phyloP scores from a whole-genome alignment of 2,888 invertebrate species.

The Coenonympha arcania region DNA sequence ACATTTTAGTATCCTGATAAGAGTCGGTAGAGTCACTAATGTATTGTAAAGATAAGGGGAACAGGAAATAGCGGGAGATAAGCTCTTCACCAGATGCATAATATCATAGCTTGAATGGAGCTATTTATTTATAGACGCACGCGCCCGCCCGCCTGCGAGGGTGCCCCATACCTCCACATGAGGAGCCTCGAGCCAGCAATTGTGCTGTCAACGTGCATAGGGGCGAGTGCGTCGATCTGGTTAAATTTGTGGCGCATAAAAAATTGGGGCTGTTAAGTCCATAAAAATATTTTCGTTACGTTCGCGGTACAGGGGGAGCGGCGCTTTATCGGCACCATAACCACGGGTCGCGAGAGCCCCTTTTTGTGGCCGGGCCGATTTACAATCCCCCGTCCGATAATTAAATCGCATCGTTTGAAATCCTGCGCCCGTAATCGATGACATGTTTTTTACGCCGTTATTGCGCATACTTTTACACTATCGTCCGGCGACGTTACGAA shows the following conservation, averaged over 20 bases:
- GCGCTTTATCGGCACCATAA: neutral
- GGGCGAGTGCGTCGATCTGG: constrained; percentile 21
- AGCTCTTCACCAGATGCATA: constrained; percentile 34
- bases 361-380: constrained; percentile 5
- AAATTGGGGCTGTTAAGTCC: constrained; percentile 16
- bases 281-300: constrained; percentile 12
- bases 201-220: constrained; percentile 34
- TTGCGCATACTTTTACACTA: constrained; percentile 7
- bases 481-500: constrained; percentile 13
- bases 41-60: constrained; percentile 20
- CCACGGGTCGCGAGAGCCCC: neutral
- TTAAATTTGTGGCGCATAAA: constrained; percentile 16
- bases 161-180: constrained; percentile 28
- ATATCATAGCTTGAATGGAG: constrained; percentile 36
- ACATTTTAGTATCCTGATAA: neutral
- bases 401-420: constrained; percentile 11
- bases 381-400: constrained; percentile 5
- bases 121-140: constrained; percentile 38
- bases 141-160: constrained; percentile 30
- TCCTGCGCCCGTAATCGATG: constrained; percentile 6
- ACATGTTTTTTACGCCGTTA: constrained; percentile 5
- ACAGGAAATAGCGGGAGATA: constrained; percentile 28
- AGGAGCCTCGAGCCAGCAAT: constrained; percentile 32
- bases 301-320: constrained; percentile 4
- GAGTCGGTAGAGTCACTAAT: neutral